phyloP scores from a whole-genome alignment of 1,140 invertebrate species.

The Varroa destructor region DNA sequence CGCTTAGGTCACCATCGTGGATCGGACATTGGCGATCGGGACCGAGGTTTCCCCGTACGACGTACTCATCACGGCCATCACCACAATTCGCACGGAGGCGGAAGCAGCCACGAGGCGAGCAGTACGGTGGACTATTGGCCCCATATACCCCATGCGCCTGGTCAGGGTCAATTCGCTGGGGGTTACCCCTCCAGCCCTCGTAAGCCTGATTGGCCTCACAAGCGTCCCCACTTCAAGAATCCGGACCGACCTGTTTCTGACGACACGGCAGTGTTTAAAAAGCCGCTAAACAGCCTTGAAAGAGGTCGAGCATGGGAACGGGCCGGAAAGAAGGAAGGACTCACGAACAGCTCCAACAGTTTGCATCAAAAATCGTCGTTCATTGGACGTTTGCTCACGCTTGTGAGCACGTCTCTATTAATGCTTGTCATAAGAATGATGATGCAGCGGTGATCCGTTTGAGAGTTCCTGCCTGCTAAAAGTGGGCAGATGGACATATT shows the following conservation, averaged over 20 bases:
- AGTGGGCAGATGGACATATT: too few species aligned
- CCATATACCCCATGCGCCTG: not conserved
- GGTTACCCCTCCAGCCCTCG: not conserved
- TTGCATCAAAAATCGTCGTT: too few species aligned
- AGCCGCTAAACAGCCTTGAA: conserved; percentile 16
- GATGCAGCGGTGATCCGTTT: too few species aligned
- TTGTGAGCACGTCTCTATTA: too few species aligned
- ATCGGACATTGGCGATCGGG: too few species aligned
- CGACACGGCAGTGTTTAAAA: conserved; percentile 13
- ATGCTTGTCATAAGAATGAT: too few species aligned
- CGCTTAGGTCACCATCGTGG: too few species aligned
- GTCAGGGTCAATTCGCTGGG: not conserved
- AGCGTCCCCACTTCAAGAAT: conserved; percentile 4
- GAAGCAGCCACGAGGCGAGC: not conserved
- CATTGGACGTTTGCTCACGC: too few species aligned
- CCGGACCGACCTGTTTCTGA: conserved; percentile 20
- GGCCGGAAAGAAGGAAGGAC: conserved; percentile 14
- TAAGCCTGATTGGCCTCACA: conserved; percentile 20
- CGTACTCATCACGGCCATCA: conserved; percentile 19
- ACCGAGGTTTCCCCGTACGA: not conserved
- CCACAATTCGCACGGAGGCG: not conserved
- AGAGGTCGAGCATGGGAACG: conserved; percentile 2
- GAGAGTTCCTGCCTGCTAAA: too few species aligned
- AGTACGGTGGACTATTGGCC: conserved; percentile 27
- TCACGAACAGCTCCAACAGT: conserved; percentile 1